Conservation (phyloP, 2,113 vertebrate species). For the Procavia capensis region DNA sequence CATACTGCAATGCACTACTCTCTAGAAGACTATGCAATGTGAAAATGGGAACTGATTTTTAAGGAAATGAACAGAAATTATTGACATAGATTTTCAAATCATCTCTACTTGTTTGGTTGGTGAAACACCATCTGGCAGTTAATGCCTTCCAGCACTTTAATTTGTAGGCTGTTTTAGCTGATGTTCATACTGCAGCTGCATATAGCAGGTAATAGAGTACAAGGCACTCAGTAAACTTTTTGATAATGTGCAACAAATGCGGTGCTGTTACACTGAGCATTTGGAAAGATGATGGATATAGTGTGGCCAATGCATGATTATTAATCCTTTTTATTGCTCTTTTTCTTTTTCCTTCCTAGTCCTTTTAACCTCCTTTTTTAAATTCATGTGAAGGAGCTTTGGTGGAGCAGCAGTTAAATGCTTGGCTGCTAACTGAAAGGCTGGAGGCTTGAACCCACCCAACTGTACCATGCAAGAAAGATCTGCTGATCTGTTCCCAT, state of each 20-base stretch:
- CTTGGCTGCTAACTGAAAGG: not conserved
- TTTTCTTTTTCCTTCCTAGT: not conserved
- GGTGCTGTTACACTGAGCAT: not conserved
- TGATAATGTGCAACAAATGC: not conserved
- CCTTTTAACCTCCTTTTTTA: not conserved
- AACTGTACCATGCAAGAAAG: not conserved
- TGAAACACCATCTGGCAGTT: conserved; percentile 30
- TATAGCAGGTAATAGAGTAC: not conserved
- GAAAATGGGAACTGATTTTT: conserved; percentile 27
- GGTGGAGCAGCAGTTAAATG: not conserved
- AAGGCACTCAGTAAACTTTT: conserved; percentile 21
- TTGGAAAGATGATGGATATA: not conserved
- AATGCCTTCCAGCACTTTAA: conserved; percentile 10
- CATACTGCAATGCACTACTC: not conserved
- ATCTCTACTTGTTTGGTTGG: conserved; percentile 27
- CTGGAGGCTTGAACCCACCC: not conserved
- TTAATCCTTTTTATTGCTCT: not conserved
- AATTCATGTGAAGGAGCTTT: not conserved
- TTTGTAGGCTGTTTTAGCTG: conserved; percentile 13
- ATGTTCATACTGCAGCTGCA: not conserved
- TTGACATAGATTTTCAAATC: conserved; percentile 63
- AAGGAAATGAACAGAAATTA: conserved; percentile 58
- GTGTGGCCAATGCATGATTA: not conserved
- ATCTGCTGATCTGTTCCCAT: not conserved
- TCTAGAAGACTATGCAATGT: not conserved